Conservation (phyloP, 2,113 vertebrate genomes). For the Talpa occidentalis region DNA sequence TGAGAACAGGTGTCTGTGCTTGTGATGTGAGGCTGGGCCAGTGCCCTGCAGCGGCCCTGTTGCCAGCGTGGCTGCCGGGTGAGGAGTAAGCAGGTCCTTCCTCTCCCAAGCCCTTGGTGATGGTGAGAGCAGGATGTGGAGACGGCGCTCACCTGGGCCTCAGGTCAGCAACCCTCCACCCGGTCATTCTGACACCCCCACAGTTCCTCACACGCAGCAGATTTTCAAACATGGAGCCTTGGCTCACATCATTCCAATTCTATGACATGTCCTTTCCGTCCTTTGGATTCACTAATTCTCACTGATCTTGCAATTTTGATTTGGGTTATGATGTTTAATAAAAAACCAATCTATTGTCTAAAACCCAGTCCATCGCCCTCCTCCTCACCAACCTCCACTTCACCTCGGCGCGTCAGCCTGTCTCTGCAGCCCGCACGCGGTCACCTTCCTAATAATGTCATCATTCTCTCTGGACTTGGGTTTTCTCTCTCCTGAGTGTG, state of each 20-base stretch:
- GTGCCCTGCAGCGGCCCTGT: too few species aligned
- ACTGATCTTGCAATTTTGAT: not conserved
- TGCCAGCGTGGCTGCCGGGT: too few species aligned
- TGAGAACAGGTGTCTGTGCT: not conserved
- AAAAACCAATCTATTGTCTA: not conserved
- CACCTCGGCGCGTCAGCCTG: rapidly evolving
- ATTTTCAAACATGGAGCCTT: not conserved
- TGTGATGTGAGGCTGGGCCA: too few species aligned
- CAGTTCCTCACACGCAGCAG: rapidly evolving
- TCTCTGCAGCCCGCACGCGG: not conserved
- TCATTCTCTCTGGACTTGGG: not conserved
- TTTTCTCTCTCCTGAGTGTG: not conserved
- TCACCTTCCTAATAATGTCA: not conserved
- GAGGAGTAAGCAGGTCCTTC: rapidly evolving
- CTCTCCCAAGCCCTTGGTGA: rapidly evolving
- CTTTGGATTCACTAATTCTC: not conserved
- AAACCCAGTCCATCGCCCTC: not conserved
- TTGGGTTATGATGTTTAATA: too few species aligned
- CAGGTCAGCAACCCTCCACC: not conserved
- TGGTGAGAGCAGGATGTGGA: rapidly evolving
- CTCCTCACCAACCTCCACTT: not conserved
- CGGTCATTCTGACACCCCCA: rapidly evolving
- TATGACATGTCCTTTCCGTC: not conserved
- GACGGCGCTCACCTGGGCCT: rapidly evolving
- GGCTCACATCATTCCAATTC: not conserved